phyloP scores from a whole-genome alignment of 2,888 invertebrate species.

The Hecatera dysodea region DNA sequence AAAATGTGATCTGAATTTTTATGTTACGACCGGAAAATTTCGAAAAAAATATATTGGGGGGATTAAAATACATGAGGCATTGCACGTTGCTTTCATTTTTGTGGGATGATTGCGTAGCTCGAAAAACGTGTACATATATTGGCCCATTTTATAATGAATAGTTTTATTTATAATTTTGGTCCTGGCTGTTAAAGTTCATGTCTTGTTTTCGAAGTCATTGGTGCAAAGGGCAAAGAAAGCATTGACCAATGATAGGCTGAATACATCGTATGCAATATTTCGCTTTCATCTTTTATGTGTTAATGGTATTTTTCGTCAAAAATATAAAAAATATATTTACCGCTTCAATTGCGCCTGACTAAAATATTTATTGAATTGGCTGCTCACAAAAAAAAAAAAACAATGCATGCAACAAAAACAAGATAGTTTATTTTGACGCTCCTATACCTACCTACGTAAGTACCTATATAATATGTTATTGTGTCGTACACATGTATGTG shows the following conservation, averaged over 20 bases:
- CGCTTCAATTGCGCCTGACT: too few species aligned
- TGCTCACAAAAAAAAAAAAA: not conserved
- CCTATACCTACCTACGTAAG: not conserved
- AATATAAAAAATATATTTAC: not conserved
- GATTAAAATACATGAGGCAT: not conserved
- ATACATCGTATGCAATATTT: too few species aligned
- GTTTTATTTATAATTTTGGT: not conserved
- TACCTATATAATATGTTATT: slow-evolving; percentile 29
- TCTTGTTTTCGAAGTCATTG: too few species aligned
- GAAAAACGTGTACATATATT: not conserved
- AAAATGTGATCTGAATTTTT: slow-evolving; percentile 18
- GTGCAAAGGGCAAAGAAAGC: too few species aligned
- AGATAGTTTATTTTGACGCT: slow-evolving; percentile 11
- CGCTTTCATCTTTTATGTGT: too few species aligned
- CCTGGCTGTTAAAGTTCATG: not conserved
- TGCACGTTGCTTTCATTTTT: not conserved
- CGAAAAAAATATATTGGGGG: not conserved
- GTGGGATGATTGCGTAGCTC: not conserved
- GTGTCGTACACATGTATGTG: slow-evolving; percentile 5
- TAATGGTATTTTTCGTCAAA: not conserved
- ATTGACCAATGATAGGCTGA: too few species aligned
- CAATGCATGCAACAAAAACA: not conserved
- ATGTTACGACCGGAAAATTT: not conserved
- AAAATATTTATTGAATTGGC: not conserved
- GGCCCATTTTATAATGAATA: not conserved